Evolutionary conservation across 2,888 invertebrate genomes (phyloP).

Genomic region (Synergus gifuensis): DNA sequence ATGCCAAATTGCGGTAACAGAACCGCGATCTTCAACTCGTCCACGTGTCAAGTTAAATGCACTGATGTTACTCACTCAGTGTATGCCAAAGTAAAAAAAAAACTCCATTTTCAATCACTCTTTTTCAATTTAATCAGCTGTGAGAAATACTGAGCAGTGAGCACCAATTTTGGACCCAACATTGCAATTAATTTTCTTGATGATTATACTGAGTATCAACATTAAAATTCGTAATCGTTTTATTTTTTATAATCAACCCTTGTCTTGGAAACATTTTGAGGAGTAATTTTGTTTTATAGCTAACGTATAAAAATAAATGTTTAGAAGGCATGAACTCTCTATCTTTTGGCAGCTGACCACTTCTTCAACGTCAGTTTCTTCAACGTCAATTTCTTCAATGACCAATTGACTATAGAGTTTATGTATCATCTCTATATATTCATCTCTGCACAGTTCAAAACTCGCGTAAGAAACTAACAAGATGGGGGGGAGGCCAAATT

Average conservation of each 20-base stretch:
- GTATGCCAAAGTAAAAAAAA: background rate
- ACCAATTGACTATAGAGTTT: background rate
- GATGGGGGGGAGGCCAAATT: conserved; percentile 13
- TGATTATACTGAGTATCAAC: too few species aligned
- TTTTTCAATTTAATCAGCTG: too few species aligned
- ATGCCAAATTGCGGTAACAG: conserved; percentile 23
- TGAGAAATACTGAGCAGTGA: too few species aligned
- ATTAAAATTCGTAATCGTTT: too few species aligned
- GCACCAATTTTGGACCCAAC: too few species aligned
- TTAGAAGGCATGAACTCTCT: too few species aligned
- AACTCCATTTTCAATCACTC: background rate
- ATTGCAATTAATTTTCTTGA: too few species aligned
- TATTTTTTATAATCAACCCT: too few species aligned
- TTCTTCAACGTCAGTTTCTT: background rate
- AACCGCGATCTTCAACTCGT: background rate
- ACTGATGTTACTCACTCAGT: background rate
- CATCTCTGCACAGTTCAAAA: background rate
- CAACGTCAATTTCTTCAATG: background rate
- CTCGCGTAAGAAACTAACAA: conserved; percentile 13
- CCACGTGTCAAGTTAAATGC: background rate
- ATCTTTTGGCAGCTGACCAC: conserved; percentile 3
- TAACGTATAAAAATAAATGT: too few species aligned
- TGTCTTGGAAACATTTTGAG: too few species aligned
- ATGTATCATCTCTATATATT: background rate
- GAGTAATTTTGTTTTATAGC: too few species aligned